These are phyloP conservation scores for Dreissena rostriformis DNA, from an alignment of 1,140 invertebrate species.

Conservation along the genomic window DNA sequence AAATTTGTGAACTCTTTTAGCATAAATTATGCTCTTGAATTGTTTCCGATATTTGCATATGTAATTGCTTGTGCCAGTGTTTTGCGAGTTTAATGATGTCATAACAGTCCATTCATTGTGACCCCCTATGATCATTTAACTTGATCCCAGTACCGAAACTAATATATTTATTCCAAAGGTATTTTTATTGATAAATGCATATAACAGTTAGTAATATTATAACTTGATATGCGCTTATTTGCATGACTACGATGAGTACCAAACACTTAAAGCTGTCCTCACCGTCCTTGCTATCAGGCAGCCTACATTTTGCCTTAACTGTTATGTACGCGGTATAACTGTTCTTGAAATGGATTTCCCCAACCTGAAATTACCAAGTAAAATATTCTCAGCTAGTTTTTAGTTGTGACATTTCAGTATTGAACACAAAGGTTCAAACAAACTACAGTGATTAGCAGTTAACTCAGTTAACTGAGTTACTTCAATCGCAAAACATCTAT, in stretches of 20 bases:
- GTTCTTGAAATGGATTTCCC: constrained; percentile 83
- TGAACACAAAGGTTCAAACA: not conserved
- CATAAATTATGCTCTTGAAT: too few species aligned
- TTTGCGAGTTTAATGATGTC: too few species aligned
- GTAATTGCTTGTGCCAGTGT: too few species aligned
- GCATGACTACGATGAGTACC: too few species aligned
- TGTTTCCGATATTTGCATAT: too few species aligned
- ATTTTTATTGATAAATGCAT: not conserved
- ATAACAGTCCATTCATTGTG: not conserved
- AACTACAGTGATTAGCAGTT: not conserved
- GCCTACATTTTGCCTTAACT: constrained; percentile 68
- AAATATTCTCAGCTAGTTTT: not conserved
- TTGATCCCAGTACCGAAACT: not conserved
- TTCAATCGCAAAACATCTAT: not conserved
- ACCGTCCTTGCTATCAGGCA: constrained; percentile 52
- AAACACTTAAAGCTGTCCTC: not conserved
- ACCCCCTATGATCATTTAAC: not conserved
- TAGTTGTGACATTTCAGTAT: not conserved
- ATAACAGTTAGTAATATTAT: not conserved
- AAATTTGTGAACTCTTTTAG: too few species aligned
- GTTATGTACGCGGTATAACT: constrained; percentile 82
- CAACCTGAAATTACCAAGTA: constrained; percentile 74
- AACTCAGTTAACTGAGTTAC: not conserved
- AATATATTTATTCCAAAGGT: not conserved
- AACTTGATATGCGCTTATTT: not conserved